Evolutionary conservation across 1,140 invertebrate genomes (phyloP).

Genomic region (Dysdera silvatica): DNA sequence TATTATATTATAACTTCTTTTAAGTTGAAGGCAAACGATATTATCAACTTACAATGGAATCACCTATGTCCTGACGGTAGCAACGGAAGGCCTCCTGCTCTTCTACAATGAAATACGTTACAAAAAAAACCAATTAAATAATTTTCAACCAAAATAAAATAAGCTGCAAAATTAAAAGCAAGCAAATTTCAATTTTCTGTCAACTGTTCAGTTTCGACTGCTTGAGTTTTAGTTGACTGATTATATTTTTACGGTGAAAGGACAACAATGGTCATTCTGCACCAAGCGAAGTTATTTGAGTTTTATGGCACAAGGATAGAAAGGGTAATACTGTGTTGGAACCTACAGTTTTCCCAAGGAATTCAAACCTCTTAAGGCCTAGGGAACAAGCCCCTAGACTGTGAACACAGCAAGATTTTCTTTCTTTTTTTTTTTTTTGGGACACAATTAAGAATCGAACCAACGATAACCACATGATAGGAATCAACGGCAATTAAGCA

Average conservation of each 20-base stretch:
- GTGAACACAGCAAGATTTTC: too few relatives aligned
- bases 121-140: neutral
- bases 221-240: neutral
- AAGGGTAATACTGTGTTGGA: too few relatives aligned
- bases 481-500: too few relatives aligned
- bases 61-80: conserved; percentile 82
- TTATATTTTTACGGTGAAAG: neutral
- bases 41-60: conserved; percentile 60
- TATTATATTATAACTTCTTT: neutral
- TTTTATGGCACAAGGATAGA: too few relatives aligned
- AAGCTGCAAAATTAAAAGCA: neutral
- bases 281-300: too few relatives aligned
- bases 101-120: conserved; percentile 52
- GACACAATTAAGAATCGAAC: neutral
- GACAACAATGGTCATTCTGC: too few relatives aligned
- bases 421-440: neutral
- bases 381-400: too few relatives aligned
- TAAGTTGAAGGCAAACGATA: neutral
- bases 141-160: neutral
- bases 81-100: conserved; percentile 78
- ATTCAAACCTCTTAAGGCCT: too few relatives aligned
- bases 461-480: too few relatives aligned
- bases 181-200: neutral
- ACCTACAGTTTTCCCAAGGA: too few relatives aligned
- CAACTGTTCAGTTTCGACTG: neutral